phyloP scores from a whole-genome alignment of 2,797 vertebrate genomes.

The Falco columbarius region DNA sequence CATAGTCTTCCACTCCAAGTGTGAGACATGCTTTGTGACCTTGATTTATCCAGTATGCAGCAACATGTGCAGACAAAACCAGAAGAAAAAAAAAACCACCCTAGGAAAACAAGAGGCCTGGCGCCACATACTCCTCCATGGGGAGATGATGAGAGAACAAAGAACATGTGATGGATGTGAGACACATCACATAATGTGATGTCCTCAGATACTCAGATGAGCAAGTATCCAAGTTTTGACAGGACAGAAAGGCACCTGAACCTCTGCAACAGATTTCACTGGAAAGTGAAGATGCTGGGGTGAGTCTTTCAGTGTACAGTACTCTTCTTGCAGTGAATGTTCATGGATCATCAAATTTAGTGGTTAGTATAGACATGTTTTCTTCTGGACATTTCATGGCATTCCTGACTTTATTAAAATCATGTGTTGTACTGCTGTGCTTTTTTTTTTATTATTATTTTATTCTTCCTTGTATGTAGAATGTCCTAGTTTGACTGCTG shows the following conservation, averaged over 20 bases:
- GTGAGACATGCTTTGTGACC: constrained; percentile 54
- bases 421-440: constrained; percentile 62
- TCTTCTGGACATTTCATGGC: constrained; percentile 68
- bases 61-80: constrained; percentile 62
- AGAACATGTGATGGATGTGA: constrained; percentile 63
- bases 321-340: not conserved
- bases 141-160: constrained; percentile 71
- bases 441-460: not conserved
- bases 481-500: constrained; percentile 76
- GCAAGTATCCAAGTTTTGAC: not conserved
- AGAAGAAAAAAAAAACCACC: not conserved
- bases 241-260: constrained; percentile 19
- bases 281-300: not conserved
- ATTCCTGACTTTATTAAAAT: constrained; percentile 71
- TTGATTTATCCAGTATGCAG: constrained; percentile 45
- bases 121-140: constrained; percentile 46
- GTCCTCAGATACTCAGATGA: constrained; percentile 41
- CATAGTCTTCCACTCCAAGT: constrained; percentile 14
- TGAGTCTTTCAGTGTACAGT: not conserved
- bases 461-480: constrained; percentile 70
- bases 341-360: constrained; percentile 20
- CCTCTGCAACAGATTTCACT: not conserved
- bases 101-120: constrained; percentile 65
- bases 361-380: constrained; percentile 57
- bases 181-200: constrained; percentile 47